These are phyloP conservation scores for Virgularia gustaviana DNA, from an alignment of 92 coral and sea anemone genomes.

Conservation along the genomic window DNA sequence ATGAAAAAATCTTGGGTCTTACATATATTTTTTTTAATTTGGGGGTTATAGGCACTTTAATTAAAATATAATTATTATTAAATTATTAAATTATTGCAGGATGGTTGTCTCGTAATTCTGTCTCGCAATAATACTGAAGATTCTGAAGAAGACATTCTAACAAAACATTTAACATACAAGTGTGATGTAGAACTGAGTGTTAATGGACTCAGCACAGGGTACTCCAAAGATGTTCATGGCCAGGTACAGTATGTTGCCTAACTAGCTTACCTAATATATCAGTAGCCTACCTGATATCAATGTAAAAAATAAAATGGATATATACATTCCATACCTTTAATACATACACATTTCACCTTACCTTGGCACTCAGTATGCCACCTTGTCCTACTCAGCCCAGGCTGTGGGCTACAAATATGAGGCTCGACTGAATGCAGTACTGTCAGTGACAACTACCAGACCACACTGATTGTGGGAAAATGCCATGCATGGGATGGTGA, in stretches of 20 bases:
- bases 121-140: constrained; percentile 73
- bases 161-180: constrained; percentile 70
- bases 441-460: too few relatives aligned
- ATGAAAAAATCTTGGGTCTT: too few relatives aligned
- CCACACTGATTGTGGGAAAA: too few relatives aligned
- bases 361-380: too few relatives aligned
- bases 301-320: too few relatives aligned
- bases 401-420: too few relatives aligned
- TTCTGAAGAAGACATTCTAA: constrained; percentile 77
- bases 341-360: background rate
- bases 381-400: too few relatives aligned
- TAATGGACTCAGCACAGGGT: constrained; percentile 79
- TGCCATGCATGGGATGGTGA: too few relatives aligned
- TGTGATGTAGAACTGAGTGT: constrained; percentile 71
- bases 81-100: constrained; percentile 14
- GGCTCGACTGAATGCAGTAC: too few relatives aligned
- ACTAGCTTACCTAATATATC: too few relatives aligned
- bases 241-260: constrained; percentile 67
- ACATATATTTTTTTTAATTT: background rate
- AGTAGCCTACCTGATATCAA: too few relatives aligned
- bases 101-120: constrained; percentile 69
- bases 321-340: background rate
- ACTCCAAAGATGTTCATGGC: constrained; percentile 89
- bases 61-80: background rate
- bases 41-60: background rate